phyloP scores from a whole-genome alignment of 2,113 vertebrate genomes.

The Eudyptes chrysolophus region DNA sequence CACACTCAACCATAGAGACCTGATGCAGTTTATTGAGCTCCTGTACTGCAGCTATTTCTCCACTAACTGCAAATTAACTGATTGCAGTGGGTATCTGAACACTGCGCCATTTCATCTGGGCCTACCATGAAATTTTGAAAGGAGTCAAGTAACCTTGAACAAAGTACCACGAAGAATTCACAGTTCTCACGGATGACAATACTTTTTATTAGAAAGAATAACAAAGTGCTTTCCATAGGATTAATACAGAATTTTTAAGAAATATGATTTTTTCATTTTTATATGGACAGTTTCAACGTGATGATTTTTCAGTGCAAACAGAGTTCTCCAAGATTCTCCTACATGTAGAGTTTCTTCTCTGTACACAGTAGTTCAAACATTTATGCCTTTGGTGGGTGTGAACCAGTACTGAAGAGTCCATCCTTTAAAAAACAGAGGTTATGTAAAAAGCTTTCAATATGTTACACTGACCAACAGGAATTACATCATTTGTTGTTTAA shows the following conservation, averaged over 20 bases:
- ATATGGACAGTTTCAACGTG: background rate
- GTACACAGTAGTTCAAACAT: background rate
- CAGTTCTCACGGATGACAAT: background rate
- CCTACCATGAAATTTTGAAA: background rate
- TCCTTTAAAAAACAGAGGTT: background rate
- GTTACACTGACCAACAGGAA: background rate
- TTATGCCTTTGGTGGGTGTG: background rate
- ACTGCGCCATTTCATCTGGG: background rate
- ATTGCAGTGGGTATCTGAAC: background rate
- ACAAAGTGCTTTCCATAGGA: constrained; percentile 43
- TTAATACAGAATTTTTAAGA: constrained; percentile 21
- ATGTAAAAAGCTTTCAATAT: background rate
- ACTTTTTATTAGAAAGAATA: constrained; percentile 70
- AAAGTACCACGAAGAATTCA: background rate
- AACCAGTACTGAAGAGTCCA: background rate
- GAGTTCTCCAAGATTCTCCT: background rate
- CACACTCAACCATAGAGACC: background rate
- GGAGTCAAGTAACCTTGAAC: background rate
- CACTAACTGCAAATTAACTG: background rate
- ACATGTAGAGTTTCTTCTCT: background rate
- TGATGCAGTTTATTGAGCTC: background rate
- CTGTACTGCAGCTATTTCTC: background rate
- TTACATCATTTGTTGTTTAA: background rate
- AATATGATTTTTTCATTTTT: background rate
- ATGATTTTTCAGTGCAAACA: constrained; percentile 17